These are phyloP conservation scores for Gallinago paraguaiae DNA, from an alignment of 2,113 vertebrate species.

Conservation along the genomic window DNA sequence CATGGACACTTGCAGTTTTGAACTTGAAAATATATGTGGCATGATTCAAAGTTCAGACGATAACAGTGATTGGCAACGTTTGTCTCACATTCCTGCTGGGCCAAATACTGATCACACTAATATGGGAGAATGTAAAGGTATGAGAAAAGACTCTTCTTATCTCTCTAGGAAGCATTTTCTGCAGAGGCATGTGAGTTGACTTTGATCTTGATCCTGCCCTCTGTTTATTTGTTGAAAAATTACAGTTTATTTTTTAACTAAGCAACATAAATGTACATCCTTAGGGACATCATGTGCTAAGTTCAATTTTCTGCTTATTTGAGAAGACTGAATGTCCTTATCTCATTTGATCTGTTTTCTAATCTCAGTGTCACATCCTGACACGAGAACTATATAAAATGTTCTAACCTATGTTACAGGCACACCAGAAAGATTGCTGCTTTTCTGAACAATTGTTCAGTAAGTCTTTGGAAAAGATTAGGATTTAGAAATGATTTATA, in stretches of 20 bases:
- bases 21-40: conserved; percentile 89
- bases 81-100: conserved; percentile 69
- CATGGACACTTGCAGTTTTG: conserved; percentile 91
- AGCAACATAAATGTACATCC: not conserved
- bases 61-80: conserved; percentile 77
- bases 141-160: not conserved
- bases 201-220: not conserved
- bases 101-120: conserved; percentile 85
- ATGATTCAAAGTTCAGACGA: conserved; percentile 87
- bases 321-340: not conserved
- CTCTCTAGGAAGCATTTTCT: not conserved
- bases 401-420: not conserved
- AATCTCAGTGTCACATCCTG: not conserved
- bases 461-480: not conserved
- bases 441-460: not conserved
- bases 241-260: conserved; percentile 40
- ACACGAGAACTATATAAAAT: not conserved
- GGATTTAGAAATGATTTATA: not conserved
- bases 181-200: not conserved
- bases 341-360: not conserved
- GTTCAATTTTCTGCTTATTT: not conserved
- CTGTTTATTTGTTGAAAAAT: not conserved
- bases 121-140: conserved; percentile 88
- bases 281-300: not conserved
- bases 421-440: not conserved